Evolutionary conservation across 2,888 invertebrate genomes (phyloP).

Genomic region (Caenorhabditis sp.): DNA sequence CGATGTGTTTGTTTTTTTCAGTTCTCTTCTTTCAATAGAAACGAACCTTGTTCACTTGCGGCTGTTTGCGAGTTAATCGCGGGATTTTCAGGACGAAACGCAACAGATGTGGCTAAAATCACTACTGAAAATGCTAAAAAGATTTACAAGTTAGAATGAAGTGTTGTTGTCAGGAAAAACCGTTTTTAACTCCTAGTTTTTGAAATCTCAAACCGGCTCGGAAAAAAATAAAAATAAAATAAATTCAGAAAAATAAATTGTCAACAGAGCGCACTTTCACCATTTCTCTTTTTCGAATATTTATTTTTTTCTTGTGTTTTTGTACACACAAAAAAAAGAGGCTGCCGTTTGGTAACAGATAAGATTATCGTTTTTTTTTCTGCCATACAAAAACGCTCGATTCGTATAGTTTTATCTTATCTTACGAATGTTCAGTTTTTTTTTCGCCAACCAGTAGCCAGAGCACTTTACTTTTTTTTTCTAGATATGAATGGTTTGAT

Average conservation of each 20-base stretch:
- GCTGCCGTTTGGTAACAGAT: not conserved
- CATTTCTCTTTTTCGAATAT: not conserved
- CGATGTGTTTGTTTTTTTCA: conserved; percentile 29
- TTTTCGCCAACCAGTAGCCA: not conserved
- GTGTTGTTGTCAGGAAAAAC: not conserved
- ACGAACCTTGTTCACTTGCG: conserved; percentile 92
- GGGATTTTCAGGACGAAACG: conserved; percentile 41
- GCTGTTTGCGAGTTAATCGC: conserved; percentile 85
- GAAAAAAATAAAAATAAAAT: conserved; percentile 75
- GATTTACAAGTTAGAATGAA: conserved; percentile 54
- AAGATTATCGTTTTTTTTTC: not conserved
- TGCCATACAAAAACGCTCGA: not conserved
- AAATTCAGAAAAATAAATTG: not conserved
- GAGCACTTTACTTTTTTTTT: not conserved
- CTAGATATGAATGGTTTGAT: conserved; percentile 31
- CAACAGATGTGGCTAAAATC: conserved; percentile 50
- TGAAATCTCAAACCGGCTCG: too few relatives aligned
- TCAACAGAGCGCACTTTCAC: not conserved
- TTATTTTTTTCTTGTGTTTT: not conserved
- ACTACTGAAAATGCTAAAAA: conserved; percentile 63
- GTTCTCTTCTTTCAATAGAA: conserved; percentile 74
- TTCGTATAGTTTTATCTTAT: conserved; percentile 3
- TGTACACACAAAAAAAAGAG: not conserved
- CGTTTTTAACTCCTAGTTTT: conserved; percentile 73
- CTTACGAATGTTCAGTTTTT: too few relatives aligned